Evolutionary conservation across 2,888 invertebrate species (phyloP).

Genomic region (Aspidapion aeneum): DNA sequence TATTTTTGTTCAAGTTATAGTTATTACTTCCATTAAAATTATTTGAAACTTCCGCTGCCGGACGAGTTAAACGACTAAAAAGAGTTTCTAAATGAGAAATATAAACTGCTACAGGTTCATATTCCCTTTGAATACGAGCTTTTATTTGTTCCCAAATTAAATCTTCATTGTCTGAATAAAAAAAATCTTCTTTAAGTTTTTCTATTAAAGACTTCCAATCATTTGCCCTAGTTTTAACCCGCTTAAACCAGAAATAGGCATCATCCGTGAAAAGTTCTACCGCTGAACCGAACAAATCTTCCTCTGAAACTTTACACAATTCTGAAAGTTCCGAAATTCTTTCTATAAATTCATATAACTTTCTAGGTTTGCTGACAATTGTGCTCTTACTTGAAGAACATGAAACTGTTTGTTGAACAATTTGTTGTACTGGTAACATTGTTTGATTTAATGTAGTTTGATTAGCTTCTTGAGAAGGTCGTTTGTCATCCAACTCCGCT

Average conservation of each 20-base stretch:
- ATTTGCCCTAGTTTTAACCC: too few relatives aligned
- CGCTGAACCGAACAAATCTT: slow-evolving; percentile 3
- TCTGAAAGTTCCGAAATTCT: not conserved
- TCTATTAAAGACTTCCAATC: too few relatives aligned
- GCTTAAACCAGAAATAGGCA: slow-evolving; percentile 7
- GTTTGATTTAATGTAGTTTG: too few relatives aligned
- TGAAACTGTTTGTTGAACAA: too few relatives aligned
- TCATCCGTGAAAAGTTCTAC: slow-evolving; percentile 2
- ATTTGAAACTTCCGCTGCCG: not conserved
- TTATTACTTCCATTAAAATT: not conserved
- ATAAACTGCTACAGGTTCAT: not conserved
- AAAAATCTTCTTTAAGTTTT: too few relatives aligned
- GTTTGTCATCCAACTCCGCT: not conserved
- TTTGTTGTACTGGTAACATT: too few relatives aligned
- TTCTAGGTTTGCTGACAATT: not conserved
- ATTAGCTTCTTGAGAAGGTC: too few relatives aligned
- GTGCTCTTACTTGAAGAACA: too few relatives aligned
- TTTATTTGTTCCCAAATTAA: not conserved
- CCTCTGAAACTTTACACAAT: not conserved
- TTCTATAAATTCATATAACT: slow-evolving; percentile 4
- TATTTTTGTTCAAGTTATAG: not conserved
- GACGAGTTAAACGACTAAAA: not conserved
- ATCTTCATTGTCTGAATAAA: too few relatives aligned
- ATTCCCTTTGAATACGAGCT: not conserved
- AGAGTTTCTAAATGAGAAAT: not conserved